Evolutionary conservation across 2,797 vertebrate species (phyloP).

Genomic region (Phrynocephalus guinanensis): DNA sequence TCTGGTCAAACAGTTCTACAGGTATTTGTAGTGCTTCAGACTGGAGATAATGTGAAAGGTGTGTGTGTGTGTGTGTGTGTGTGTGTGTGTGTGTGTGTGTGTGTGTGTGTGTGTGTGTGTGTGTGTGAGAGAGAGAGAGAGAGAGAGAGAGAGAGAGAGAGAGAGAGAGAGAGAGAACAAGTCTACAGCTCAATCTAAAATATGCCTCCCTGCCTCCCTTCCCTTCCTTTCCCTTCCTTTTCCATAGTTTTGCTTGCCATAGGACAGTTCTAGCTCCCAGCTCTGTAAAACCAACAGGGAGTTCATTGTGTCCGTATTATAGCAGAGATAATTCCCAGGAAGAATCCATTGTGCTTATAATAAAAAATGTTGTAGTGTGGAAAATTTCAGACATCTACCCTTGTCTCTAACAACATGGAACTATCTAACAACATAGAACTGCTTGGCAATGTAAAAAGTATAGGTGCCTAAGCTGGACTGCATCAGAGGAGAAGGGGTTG

Average conservation of each 20-base stretch:
- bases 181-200: background rate
- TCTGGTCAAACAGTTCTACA: constrained; percentile 5
- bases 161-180: background rate
- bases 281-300: background rate
- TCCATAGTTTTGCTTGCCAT: too few relatives aligned
- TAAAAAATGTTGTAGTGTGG: background rate
- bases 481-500: background rate
- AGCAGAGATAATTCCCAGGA: background rate
- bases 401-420: background rate
- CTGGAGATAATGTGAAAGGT: background rate
- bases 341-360: background rate
- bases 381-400: background rate
- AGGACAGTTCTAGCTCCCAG: background rate
- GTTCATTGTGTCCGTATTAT: background rate
- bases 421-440: background rate
- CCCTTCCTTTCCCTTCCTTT: background rate
- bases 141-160: too few relatives aligned
- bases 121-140: background rate
- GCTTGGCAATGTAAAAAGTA: background rate
- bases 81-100: too few relatives aligned
- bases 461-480: background rate
- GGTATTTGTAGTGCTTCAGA: background rate
- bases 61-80: too few relatives aligned
- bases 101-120: too few relatives aligned
- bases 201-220: background rate